These are phyloP conservation scores for Anas acuta DNA, from an alignment of 2,797 vertebrate genomes.

Conservation along the genomic window DNA sequence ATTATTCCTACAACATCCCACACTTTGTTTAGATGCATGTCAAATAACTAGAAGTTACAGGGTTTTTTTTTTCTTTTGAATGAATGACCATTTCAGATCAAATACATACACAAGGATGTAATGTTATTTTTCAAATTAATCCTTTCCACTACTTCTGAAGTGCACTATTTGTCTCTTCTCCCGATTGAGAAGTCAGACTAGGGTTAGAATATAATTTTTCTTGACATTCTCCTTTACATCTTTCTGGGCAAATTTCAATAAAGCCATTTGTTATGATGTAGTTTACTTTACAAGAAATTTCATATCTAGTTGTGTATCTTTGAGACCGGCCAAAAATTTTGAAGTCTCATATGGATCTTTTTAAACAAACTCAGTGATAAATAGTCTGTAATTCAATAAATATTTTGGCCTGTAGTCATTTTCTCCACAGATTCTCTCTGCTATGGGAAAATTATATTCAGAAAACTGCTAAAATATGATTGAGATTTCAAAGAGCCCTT, in stretches of 20 bases:
- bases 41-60: neutral
- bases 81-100: neutral
- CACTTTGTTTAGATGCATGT: neutral
- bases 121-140: neutral
- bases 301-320: conserved; percentile 22
- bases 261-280: conserved; percentile 21
- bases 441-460: neutral
- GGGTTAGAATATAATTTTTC: neutral
- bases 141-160: neutral
- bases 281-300: conserved; percentile 36
- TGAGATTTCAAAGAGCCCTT: conserved; percentile 25
- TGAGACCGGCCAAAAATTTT: neutral
- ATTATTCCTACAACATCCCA: neutral
- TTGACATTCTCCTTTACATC: neutral
- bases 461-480: conserved; percentile 38
- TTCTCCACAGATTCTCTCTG: neutral
- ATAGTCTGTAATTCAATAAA: conserved; percentile 43
- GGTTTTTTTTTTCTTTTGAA: neutral
- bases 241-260: conserved; percentile 23
- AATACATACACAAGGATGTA: neutral
- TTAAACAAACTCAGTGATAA: conserved; percentile 42
- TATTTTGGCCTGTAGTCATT: neutral
- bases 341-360: conserved; percentile 8
- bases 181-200: neutral
- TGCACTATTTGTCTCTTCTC: neutral